Conservation (phyloP, 2,888 invertebrate genomes). For the Lordiphosa andalusiaca region DNA sequence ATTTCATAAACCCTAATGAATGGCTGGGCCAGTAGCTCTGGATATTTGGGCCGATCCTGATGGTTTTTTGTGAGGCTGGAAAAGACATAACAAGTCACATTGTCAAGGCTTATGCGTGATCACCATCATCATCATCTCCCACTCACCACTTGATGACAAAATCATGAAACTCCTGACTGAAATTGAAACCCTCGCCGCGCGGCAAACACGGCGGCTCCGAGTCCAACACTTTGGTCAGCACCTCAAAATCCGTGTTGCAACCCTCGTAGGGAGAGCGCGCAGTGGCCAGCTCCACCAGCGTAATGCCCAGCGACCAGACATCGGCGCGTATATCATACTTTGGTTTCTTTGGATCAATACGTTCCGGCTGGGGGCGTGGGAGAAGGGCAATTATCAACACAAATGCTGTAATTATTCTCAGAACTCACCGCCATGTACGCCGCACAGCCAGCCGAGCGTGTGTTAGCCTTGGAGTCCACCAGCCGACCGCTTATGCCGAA, state of each 20-base stretch:
- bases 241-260: conserved; percentile 99
- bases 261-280: conserved; percentile 96
- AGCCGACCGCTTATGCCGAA: conserved; percentile 99
- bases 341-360: conserved; percentile 96
- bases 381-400: no score
- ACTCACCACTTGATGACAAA: conserved; percentile 94
- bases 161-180: conserved; percentile 91
- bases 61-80: conserved; percentile 95
- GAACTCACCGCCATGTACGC: conserved; percentile 97
- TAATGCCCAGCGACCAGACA: conserved; percentile 99
- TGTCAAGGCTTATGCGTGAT: background rate
- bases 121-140: no score
- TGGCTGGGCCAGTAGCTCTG: conserved; percentile 91
- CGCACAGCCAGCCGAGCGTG: conserved; percentile 98
- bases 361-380: conserved; percentile 87
- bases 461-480: conserved; percentile 98
- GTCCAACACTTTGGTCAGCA: conserved; percentile 93
- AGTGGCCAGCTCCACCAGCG: conserved; percentile 97
- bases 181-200: conserved; percentile 83
- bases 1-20: conserved; percentile 91
- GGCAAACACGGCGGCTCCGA: conserved; percentile 94
- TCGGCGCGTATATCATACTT: conserved; percentile 99
- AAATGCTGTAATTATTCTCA: background rate
- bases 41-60: conserved; percentile 95
- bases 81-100: background rate